Percentiles rank a stretch among this genome's conserved stretches.
Conservation (phyloP, 1,140 invertebrate genomes). For the Tribolium castaneum region DNA sequence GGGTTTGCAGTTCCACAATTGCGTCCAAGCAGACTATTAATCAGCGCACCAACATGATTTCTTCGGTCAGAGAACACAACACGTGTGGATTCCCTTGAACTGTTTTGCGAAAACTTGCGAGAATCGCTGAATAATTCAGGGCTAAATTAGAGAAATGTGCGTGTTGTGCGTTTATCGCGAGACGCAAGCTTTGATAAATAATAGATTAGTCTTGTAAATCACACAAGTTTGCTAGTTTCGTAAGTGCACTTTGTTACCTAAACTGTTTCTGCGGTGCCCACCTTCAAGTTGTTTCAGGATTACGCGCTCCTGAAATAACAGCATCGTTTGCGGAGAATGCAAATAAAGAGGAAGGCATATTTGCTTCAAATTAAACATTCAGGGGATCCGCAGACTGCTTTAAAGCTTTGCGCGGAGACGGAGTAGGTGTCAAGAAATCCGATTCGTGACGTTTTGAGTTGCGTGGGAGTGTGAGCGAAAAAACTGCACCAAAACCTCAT, state of each 20-base stretch:
- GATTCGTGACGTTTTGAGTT: no score
- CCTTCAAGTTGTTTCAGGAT: slow-evolving; percentile 25
- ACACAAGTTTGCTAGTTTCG: slow-evolving; percentile 31
- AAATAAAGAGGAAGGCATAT: slow-evolving; percentile 31
- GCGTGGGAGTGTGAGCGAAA: no score
- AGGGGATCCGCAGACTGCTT: not conserved
- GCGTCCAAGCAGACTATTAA: slow-evolving; percentile 13
- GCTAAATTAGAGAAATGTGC: slow-evolving; percentile 35
- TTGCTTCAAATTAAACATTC: slow-evolving; percentile 16
- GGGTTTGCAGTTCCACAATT: slow-evolving; percentile 16
- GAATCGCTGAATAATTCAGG: slow-evolving; percentile 26
- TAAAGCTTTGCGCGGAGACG: no score
- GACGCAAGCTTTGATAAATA: slow-evolving; percentile 47
- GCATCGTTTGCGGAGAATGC: slow-evolving; percentile 15
- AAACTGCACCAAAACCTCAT: no score
- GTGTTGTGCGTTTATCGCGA: slow-evolving; percentile 44
- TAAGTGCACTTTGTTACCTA: slow-evolving; percentile 44
- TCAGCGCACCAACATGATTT: not conserved
- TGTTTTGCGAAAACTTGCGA: not conserved
- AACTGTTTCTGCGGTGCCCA: slow-evolving; percentile 27
- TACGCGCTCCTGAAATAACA: slow-evolving; percentile 29
- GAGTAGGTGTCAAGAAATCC: no score
- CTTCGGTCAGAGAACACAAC: not conserved
- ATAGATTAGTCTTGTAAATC: slow-evolving; percentile 47
- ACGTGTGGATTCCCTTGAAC: not conserved